Evolutionary conservation across 2,797 vertebrate genomes (phyloP).

Genomic region (Gorsachius magnificus): DNA sequence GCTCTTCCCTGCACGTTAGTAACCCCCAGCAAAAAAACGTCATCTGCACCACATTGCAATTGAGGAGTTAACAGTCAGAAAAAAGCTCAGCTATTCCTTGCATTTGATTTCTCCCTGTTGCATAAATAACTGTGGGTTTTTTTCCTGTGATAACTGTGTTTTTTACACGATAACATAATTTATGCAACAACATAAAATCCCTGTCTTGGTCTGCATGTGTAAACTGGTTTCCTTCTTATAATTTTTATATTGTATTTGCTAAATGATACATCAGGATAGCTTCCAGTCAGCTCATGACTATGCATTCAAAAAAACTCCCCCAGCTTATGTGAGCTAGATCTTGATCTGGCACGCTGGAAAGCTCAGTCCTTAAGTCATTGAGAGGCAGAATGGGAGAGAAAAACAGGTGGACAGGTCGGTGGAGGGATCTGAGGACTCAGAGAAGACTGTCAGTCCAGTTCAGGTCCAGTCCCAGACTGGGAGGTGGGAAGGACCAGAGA

Average conservation of each 20-base stretch:
- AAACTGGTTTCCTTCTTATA: neutral
- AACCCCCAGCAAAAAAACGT: neutral
- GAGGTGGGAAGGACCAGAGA: neutral
- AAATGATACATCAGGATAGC: neutral
- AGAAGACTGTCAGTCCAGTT: neutral
- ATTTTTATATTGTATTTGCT: neutral
- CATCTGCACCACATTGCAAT: neutral
- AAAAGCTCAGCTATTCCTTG: neutral
- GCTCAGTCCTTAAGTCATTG: neutral
- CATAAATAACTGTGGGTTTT: neutral
- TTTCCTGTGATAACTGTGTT: neutral
- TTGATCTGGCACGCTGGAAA: neutral
- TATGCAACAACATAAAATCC: neutral
- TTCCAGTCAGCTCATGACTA: neutral
- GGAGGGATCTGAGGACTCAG: neutral
- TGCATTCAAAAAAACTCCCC: neutral
- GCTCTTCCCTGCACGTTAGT: neutral
- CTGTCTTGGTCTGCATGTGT: neutral
- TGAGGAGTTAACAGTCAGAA: constrained; percentile 23
- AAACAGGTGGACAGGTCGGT: neutral
- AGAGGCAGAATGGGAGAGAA: neutral
- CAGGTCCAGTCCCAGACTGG: neutral
- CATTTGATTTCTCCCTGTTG: neutral
- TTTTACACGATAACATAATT: neutral
- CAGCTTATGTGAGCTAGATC: constrained; percentile 22